A percentile compares a stretch with the other conserved stretches of the same genome.
Conservation (phyloP, 2,797 vertebrate species). For the Buphagus erythrorhynchus region DNA sequence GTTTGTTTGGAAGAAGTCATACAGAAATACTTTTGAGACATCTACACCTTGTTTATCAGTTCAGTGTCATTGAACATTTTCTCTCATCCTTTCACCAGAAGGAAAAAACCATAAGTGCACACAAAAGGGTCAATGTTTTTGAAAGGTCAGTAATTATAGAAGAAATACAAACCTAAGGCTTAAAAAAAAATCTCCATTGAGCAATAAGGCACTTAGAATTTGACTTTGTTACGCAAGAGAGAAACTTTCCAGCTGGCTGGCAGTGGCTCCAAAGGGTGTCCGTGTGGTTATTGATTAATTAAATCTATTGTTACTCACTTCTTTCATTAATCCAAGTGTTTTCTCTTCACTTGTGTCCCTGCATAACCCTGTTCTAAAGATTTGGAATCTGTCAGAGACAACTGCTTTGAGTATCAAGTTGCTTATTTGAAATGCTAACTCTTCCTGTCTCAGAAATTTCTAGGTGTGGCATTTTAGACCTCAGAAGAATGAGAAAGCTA, state of each 20-base stretch:
- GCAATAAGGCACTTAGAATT: slow-evolving; percentile 51
- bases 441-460: slow-evolving; percentile 19
- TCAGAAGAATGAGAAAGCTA: slow-evolving; percentile 7
- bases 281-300: slow-evolving; percentile 65
- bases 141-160: slow-evolving; percentile 46
- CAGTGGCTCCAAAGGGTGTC: slow-evolving; percentile 47
- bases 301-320: slow-evolving; percentile 53
- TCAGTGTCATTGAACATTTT: slow-evolving; percentile 25
- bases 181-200: slow-evolving; percentile 14
- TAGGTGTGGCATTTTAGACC: not conserved
- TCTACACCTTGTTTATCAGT: not conserved
- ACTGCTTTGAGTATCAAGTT: not conserved
- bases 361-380: slow-evolving; percentile 7
- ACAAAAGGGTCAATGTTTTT: slow-evolving; percentile 41
- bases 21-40: not conserved
- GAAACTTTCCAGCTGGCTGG: slow-evolving; percentile 61
- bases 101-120: not conserved
- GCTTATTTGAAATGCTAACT: slow-evolving; percentile 4
- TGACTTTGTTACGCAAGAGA: slow-evolving; percentile 61
- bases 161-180: slow-evolving; percentile 47
- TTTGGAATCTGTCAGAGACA: not conserved
- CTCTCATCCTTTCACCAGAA: not conserved
- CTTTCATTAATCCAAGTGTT: slow-evolving; percentile 58
- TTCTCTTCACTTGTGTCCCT: slow-evolving; percentile 36
- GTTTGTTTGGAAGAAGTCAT: not conserved